Base-by-base conservation (phyloP, 1,140 invertebrate species). In the Lysiphlebus fabarum region DNA sequence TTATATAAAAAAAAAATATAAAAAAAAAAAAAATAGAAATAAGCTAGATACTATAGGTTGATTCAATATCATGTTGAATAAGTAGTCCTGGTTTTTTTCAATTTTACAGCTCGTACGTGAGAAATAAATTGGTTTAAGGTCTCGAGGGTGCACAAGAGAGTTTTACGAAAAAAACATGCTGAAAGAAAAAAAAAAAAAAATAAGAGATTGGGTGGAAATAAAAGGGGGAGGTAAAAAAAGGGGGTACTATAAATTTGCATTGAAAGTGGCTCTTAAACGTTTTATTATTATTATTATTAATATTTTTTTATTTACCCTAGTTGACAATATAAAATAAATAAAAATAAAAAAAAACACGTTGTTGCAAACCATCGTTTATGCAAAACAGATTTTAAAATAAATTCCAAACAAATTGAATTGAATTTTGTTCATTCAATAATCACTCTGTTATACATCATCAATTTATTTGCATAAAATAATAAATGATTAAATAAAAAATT, bases 221-320 rank as follows among this genome's bases (percentile, higher is more conserved):
- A 33, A 53, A 58, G 45, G 59, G 58, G 55, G 61, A 56, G 63
- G 57, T 4, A 26, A 26, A 26, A n/a, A 26, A 56, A 62, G 58
- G 48, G 63, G 61, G 45, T 67, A 68, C 67, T 66, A 70, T 68
- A 69, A 78, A 79, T 79, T 79, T 79, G 76, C 77, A 79, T 79
- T 62, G 73, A 78, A 78, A 79, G 77, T 79, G 77, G 69, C 71
- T 76, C 70, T 78, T 76, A 70, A 76, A 73, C 67, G 70, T 67
- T 66, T 71, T 69, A 57, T 62, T 58, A 14, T 53, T 14, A 10
- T 36, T 7, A 54, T 58, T 26, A 26, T 26, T 26, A 26, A 26
- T 26, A 26, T 26, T 26, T 26, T n/a, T 26, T 26, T 26, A 26
- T 26, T 26, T 26, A 26, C 17, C 17, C 17, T 26, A 2, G 17